phyloP scores from a whole-genome alignment of 2,888 invertebrate genomes.

The Hypselothyrea guttata region DNA sequence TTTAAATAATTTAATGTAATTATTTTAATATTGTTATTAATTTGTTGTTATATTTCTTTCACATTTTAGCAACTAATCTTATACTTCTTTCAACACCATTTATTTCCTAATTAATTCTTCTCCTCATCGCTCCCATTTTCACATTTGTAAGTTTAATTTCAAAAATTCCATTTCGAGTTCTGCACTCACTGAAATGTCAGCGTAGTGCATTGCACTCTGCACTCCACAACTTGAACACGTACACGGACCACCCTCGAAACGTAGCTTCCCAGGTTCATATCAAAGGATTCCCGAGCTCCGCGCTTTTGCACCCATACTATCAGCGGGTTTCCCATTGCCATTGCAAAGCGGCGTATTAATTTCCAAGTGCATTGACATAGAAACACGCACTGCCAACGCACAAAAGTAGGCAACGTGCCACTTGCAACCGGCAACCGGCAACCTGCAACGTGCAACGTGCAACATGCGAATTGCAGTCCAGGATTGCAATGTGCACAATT shows the following conservation, averaged over 20 bases:
- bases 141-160: conserved; percentile 55
- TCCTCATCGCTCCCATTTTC: conserved; percentile 11
- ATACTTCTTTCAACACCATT: no score
- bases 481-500: conserved; percentile 24
- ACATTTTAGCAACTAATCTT: no score
- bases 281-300: conserved; percentile 33
- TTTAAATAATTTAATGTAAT: no score
- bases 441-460: conserved; percentile 46
- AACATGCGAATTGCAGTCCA: conserved; percentile 28
- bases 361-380: conserved; percentile 69
- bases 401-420: conserved; percentile 61
- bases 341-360: conserved; percentile 41
- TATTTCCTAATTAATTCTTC: conserved; percentile 35
- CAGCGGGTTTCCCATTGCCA: conserved; percentile 8
- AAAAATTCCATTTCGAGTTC: conserved; percentile 54
- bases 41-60: no score
- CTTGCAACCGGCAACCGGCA: conserved; percentile 12
- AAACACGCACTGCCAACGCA: conserved; percentile 54
- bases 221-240: conserved; percentile 50
- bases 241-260: conserved; percentile 24
- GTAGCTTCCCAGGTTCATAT: conserved; percentile 25
- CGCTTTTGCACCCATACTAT: conserved; percentile 8
- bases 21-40: no score
- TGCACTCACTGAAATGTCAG: conserved; percentile 43
- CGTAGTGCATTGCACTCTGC: conserved; percentile 66